Evolutionary conservation across 2,113 vertebrate genomes (phyloP).

Genomic region (Megaptera novaeangliae): DNA sequence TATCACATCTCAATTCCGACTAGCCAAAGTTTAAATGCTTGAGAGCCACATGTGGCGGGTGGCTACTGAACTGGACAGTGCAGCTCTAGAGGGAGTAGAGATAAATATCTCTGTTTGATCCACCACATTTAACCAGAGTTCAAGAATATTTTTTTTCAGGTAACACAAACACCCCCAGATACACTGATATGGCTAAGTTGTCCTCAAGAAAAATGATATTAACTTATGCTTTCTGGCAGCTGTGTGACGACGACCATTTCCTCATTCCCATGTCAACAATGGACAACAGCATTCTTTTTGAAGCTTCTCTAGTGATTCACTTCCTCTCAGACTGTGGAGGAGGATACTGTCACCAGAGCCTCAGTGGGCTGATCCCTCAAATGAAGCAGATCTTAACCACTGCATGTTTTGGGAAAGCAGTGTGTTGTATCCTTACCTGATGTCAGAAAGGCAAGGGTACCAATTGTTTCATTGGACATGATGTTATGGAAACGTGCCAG

Average conservation of each 20-base stretch:
- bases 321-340: background rate
- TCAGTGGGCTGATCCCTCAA: background rate
- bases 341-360: background rate
- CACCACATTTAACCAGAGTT: background rate
- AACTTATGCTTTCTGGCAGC: background rate
- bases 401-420: background rate
- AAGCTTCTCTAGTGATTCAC: background rate
- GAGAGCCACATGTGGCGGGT: background rate
- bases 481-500: slow-evolving; percentile 98
- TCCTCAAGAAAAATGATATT: background rate
- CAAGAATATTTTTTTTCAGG: background rate
- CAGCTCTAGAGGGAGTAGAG: background rate
- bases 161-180: background rate
- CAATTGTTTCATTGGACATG: slow-evolving; percentile 99
- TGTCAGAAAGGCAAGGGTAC: slow-evolving; percentile 96
- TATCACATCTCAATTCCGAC: background rate
- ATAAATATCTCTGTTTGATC: background rate
- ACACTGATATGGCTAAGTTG: background rate
- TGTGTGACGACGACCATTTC: background rate
- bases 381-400: background rate
- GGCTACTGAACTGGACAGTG: background rate
- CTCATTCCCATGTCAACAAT: background rate
- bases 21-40: background rate
- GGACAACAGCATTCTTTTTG: background rate
- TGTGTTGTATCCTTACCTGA: slow-evolving; percentile 84